Percentiles rank a stretch among this genome's conserved stretches.
Conservation (phyloP, 2,113 vertebrate genomes). For the Myiozetetes cayanensis region DNA sequence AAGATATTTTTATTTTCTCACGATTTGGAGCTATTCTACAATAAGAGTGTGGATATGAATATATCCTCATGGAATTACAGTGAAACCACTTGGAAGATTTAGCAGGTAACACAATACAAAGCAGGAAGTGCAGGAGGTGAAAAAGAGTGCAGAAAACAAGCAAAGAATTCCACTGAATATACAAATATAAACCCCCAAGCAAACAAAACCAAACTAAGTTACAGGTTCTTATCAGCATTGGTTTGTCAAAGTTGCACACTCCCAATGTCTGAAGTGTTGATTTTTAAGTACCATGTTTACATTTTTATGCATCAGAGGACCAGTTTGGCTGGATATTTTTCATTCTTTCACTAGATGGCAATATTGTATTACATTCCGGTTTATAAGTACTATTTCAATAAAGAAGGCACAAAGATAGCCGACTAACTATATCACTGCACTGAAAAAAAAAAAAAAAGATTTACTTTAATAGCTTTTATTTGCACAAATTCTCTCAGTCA, state of each 20-base stretch:
- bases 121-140: background rate
- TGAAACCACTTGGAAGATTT: background rate
- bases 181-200: background rate
- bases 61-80: background rate
- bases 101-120: background rate
- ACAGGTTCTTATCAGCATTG: background rate
- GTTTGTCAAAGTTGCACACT: background rate
- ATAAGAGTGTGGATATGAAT: no score
- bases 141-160: background rate
- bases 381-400: background rate
- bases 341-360: slow-evolving; percentile 61
- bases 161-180: background rate
- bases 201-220: background rate
- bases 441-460: background rate
- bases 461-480: background rate
- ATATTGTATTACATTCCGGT: slow-evolving; percentile 13
- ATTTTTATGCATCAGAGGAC: background rate
- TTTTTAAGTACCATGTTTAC: background rate
- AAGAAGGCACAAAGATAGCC: background rate
- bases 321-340: background rate
- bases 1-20: background rate
- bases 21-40: background rate
- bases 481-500: background rate
- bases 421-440: background rate
- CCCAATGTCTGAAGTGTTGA: background rate